Evolutionary conservation across 2,113 vertebrate genomes (phyloP), one percentile per base, ranked within the genome.

Genomic region (Rhipidura dahli): DNA sequence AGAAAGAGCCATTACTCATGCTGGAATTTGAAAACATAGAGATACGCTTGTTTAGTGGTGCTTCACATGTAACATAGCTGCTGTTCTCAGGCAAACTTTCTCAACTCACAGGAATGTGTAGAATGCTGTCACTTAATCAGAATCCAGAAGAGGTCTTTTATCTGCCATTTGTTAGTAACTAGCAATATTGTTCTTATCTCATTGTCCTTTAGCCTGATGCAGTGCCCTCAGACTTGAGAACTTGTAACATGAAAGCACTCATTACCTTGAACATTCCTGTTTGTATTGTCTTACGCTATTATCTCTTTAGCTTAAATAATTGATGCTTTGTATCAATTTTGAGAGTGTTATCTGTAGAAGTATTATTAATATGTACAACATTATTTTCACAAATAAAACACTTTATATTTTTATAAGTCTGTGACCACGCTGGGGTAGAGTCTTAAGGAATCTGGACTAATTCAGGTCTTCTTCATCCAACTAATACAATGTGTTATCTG

Each of bases 41-140:
- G 97, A 97, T 96, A 97, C 50, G 88, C 97, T 97, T 98, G 94
- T 97, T 98, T 92, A 96, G 90, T 66, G 65, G 78, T 63, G 73
- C 94, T 97, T 96, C 96, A 61, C 94, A 63, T 95, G 96, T 91
- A 97, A 89, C 94, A 83, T 92, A 96, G 96, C 97, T 78, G 94
- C 97, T 83, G 88, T 96, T 97, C 96, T 97, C 71, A 72, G 96
- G 91, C 96, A 93, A 97, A 97, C 95, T 98, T 97, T 98, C 98
- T 98, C 98, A 99, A 98, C 98, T 98, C 97, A 91, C 98, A 98
- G 98, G 99, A 99, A 99, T 99, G 98, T 98, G 94, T 96, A 99
- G 98, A 99, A 99, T 99, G 98, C 98, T 98, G 98, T 98, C 98
- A 98, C 98, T 99, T 99, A 98, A 99, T 99, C 98, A 98, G 97